Percentiles rank a stretch among this genome's conserved stretches.
These are phyloP conservation scores for Scortum barcoo DNA, from an alignment of 2,113 vertebrate species.

Conservation along the genomic window DNA sequence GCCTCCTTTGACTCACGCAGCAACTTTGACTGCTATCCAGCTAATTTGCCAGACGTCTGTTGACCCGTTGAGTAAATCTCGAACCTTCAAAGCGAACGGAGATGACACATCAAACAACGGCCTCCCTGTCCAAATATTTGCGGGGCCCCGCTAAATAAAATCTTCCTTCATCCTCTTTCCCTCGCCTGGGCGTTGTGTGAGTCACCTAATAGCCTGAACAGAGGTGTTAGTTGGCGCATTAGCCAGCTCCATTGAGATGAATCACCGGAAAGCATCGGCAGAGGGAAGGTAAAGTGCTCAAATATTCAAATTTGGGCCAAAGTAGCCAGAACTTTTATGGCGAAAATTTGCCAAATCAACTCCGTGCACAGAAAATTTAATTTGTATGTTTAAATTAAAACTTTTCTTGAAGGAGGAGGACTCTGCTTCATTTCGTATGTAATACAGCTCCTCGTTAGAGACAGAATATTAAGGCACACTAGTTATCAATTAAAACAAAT, in stretches of 20 bases:
- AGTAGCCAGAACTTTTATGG: not conserved
- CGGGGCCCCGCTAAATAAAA: conserved; percentile 37
- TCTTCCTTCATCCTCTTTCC: conserved; percentile 19
- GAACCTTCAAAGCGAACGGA: conserved; percentile 29
- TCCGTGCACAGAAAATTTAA: not conserved
- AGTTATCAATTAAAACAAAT: conserved; percentile 50
- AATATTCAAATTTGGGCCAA: not conserved
- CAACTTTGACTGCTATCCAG: conserved; percentile 19
- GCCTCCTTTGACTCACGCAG: conserved; percentile 25
- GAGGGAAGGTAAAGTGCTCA: not conserved
- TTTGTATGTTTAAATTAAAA: conserved; percentile 17
- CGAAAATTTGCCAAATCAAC: not conserved
- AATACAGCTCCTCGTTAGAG: conserved; percentile 28
- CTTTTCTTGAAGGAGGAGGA: not conserved
- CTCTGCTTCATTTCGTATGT: conserved; percentile 7
- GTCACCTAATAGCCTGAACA: conserved; percentile 35
- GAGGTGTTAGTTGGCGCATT: conserved; percentile 33
- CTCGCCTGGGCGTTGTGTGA: conserved; percentile 25
- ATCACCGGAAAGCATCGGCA: conserved; percentile 4
- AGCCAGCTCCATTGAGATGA: conserved; percentile 13
- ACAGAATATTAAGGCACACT: conserved; percentile 10
- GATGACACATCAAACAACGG: conserved; percentile 47
- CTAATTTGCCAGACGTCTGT: conserved; percentile 45
- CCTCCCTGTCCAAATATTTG: conserved; percentile 40
- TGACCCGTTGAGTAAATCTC: conserved; percentile 43